phyloP scores from a whole-genome alignment of 2,888 invertebrate genomes.

The Drosophila putrida region DNA sequence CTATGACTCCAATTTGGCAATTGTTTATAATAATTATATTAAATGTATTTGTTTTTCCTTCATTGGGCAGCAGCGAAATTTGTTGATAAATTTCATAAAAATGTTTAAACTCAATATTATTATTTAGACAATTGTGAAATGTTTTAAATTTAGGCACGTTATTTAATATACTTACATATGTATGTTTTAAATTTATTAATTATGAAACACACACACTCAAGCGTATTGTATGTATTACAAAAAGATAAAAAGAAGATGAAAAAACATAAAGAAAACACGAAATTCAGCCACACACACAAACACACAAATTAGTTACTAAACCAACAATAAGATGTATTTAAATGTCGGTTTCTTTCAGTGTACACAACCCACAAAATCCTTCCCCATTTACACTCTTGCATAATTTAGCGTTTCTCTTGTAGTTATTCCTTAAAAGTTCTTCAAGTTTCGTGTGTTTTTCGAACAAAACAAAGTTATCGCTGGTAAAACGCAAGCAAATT shows the following conservation, averaged over 20 bases:
- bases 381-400: conserved; percentile 28
- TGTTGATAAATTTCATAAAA: conserved; percentile 53
- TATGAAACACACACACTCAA: conserved; percentile 34
- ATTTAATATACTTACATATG: conserved; percentile 63
- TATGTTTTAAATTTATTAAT: conserved; percentile 68
- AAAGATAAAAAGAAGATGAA: conserved; percentile 5
- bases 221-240: conserved; percentile 45
- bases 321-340: conserved; percentile 44
- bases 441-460: conserved; percentile 67
- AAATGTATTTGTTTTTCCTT: conserved; percentile 58
- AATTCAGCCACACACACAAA: conserved; percentile 21
- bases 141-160: conserved; percentile 77
- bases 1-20: conserved; percentile 62
- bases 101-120: conserved; percentile 58
- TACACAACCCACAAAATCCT: conserved; percentile 40
- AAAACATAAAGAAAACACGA: conserved; percentile 12
- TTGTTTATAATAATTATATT: conserved; percentile 52
- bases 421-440: conserved; percentile 66
- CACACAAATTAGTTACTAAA: conserved; percentile 56
- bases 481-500: conserved; percentile 60
- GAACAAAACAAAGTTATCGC: conserved; percentile 68
- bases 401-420: conserved; percentile 57
- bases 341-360: conserved; percentile 73
- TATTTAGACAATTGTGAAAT: conserved; percentile 76
- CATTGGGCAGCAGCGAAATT: conserved; percentile 71